phyloP scores from a whole-genome alignment of 2,888 invertebrate genomes.

The Ecliptopera silaceata region DNA sequence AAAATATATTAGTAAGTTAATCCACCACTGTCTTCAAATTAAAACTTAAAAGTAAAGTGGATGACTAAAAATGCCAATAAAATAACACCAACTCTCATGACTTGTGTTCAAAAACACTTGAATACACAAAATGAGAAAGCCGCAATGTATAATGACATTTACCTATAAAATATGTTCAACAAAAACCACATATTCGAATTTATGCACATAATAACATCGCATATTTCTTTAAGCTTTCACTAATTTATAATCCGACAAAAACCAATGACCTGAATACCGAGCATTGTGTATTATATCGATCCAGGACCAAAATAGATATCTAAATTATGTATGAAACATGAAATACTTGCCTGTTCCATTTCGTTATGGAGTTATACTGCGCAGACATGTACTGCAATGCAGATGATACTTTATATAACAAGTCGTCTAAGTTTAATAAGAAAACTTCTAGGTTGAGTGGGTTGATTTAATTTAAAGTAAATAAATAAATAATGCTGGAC shows the following conservation, averaged over 20 bases:
- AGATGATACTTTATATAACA: not conserved
- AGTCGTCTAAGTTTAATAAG: too few species aligned
- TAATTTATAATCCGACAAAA: slow-evolving; percentile 7
- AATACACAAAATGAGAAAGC: slow-evolving; percentile 13
- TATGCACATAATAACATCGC: not conserved
- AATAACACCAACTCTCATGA: too few species aligned
- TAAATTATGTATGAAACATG: slow-evolving; percentile 12
- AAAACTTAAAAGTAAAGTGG: too few species aligned
- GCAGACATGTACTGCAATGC: slow-evolving; percentile 16
- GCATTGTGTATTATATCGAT: slow-evolving; percentile 11
- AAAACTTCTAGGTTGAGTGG: too few species aligned
- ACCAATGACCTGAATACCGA: slow-evolving; percentile 14
- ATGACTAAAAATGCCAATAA: too few species aligned
- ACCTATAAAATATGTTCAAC: slow-evolving; percentile 1
- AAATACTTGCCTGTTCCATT: not conserved
- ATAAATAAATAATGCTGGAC: too few species aligned
- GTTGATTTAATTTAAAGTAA: too few species aligned
- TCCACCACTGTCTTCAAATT: too few species aligned
- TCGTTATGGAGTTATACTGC: slow-evolving; percentile 1
- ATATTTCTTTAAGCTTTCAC: slow-evolving; percentile 7
- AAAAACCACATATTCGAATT: slow-evolving; percentile 4
- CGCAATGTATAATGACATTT: slow-evolving; percentile 6
- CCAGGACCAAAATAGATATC: slow-evolving; percentile 12
- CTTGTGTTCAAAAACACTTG: slow-evolving; percentile 3
- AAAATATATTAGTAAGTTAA: too few species aligned